Evolutionary conservation across 2,888 invertebrate genomes (phyloP), one percentile per base, ranked within the genome.

Genomic region (Saturnia japonica): DNA sequence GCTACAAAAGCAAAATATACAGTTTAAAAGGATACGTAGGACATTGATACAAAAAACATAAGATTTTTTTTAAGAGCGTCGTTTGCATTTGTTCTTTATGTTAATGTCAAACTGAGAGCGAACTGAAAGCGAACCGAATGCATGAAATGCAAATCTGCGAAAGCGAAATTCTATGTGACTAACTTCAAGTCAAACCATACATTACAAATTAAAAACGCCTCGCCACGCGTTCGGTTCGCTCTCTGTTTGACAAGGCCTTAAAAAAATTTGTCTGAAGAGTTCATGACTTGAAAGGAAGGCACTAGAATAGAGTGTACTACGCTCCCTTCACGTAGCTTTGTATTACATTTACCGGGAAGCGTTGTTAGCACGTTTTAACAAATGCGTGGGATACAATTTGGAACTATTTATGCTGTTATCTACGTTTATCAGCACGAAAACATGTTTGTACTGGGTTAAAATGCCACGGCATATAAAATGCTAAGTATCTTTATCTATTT

Each of bases 291-390:
- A 73, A 75, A 76, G 79, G 77, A 77, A 76, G 77, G 81, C 79
- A 83, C 83, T 86, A 84, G 82, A 89, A 84, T 82, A 82, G 81
- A 87, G 87, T 82, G 85, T 83, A 86, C 85, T 89, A 87, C 83
- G 83, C 78, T 81, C 43, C 40, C 42, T 43, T 43, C 25, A 72
- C 80, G 79, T 78, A 76, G 80, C 80, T 80, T 78, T 76, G 78
- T 84, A 83, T 82, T 80, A 85, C 83, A 81, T 80, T 81, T 82
- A 84, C 78, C 12, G 54, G 28, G 54, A 25, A 22, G 70, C 51
- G 42, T 34, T 67, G 42, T 70, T 43, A 51, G 22, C 34, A 47
- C 42, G 22, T 51, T 66, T 42, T 66, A 54, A 28, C 47, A 66
- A 66, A 51, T 25, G 51, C 25, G 51, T 66, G 40, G 66, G 40